Evolutionary conservation across 1,140 invertebrate genomes (phyloP).

Genomic region (Oppia nitens): DNA sequence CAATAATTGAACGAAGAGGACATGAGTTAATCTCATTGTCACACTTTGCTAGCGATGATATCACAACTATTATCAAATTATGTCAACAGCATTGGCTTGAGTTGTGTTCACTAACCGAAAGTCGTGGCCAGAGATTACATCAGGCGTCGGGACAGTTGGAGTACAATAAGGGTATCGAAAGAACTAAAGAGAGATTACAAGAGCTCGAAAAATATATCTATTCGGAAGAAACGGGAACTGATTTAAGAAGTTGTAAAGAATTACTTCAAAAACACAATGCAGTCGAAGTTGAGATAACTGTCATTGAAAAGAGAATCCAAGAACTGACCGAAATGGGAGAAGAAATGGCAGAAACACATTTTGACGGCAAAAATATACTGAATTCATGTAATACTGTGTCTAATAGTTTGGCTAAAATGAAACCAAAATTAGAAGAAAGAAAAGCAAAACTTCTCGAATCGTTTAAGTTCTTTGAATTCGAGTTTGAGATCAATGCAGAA

Average conservation of each 20-base stretch:
- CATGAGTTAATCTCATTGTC: conserved; percentile 26
- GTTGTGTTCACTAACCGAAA: conserved; percentile 47
- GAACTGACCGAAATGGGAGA: conserved; percentile 59
- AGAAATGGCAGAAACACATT: conserved; percentile 82
- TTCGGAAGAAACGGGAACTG: conserved; percentile 59
- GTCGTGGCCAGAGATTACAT: conserved; percentile 62
- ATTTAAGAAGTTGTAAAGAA: conserved; percentile 71
- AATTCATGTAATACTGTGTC: conserved; percentile 51
- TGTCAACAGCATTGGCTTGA: conserved; percentile 55
- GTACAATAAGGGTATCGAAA: conserved; percentile 49
- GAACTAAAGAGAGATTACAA: conserved; percentile 50
- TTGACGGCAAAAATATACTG: conserved; percentile 70
- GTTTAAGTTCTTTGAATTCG: conserved; percentile 75
- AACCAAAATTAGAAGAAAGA: conserved; percentile 36
- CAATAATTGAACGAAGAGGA: conserved; percentile 56
- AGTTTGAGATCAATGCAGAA: conserved; percentile 80
- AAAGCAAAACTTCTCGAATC: conserved; percentile 69
- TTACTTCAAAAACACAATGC: conserved; percentile 65
- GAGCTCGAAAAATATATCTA: conserved; percentile 43
- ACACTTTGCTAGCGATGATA: conserved; percentile 49
- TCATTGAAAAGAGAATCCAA: conserved; percentile 55
- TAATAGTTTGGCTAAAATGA: conserved; percentile 35
- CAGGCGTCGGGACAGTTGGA: conserved; percentile 59
- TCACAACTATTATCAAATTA: conserved; percentile 42
- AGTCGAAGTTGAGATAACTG: conserved; percentile 58